These are phyloP conservation scores for Ophioderma brevispina DNA, from an alignment of 35 echinoderm and acorn worm genomes.

Conservation along the genomic window DNA sequence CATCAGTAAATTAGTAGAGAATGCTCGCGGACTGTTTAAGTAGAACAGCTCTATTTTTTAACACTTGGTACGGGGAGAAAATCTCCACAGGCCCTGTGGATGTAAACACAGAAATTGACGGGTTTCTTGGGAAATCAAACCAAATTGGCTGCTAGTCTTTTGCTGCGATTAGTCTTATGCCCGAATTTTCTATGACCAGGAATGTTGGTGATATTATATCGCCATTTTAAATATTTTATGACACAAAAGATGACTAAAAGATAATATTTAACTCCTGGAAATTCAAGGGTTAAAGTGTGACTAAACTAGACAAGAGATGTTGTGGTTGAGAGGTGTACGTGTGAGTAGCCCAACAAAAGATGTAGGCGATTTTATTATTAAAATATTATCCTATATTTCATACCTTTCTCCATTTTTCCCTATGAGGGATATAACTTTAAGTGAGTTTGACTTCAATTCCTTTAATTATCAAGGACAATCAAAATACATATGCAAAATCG, in stretches of 20 bases:
- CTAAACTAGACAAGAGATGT: not conserved
- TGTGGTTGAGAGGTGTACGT: not conserved
- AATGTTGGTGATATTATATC: not conserved
- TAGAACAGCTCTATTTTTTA: not conserved
- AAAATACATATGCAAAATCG: not conserved
- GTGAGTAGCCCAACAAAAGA: not conserved
- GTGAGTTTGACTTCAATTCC: not conserved
- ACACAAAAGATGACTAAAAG: too few relatives aligned
- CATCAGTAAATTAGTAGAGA: not conserved
- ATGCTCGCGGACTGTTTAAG: not conserved
- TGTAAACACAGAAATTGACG: conserved; percentile 2
- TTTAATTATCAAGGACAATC: not conserved
- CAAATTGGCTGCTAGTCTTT: not conserved
- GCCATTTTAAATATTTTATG: too few relatives aligned
- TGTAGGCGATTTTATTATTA: too few relatives aligned
- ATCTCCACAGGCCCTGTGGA: not conserved
- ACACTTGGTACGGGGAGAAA: not conserved
- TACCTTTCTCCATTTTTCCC: too few relatives aligned
- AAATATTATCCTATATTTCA: too few relatives aligned
- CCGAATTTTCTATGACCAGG: too few relatives aligned
- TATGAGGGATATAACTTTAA: not conserved
- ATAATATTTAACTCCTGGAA: too few relatives aligned
- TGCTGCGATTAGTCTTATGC: too few relatives aligned
- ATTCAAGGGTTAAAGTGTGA: too few relatives aligned
- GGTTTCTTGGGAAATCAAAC: not conserved